Base-by-base conservation (phyloP, 2,797 vertebrate genomes). In the Enteromius unitaeniatus region DNA sequence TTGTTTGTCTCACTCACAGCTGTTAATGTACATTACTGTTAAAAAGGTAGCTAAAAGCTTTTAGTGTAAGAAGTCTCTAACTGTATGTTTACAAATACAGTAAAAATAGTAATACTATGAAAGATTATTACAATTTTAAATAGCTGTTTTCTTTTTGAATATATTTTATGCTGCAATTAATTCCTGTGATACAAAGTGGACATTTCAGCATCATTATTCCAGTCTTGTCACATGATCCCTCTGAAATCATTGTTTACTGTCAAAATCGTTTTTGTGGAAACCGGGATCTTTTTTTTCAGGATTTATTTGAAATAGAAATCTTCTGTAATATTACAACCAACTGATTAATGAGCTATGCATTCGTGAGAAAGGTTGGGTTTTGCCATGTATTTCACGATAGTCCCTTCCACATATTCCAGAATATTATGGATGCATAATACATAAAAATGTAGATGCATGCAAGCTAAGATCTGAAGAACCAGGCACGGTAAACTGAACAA, bases 401-500 rank as follows among this genome's bases (percentile, higher is more conserved):
- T n/a, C n/a, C n/a, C n/a, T n/a, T n/a, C n/a, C n/a, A n/a, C n/a
- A n/a, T n/a, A n/a, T n/a, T n/a, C n/a, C n/a, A n/a, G n/a, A n/a
- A n/a, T n/a, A n/a, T n/a, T n/a, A n/a, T n/a, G n/a, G n/a, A n/a
- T n/a, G n/a, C n/a, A n/a, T n/a, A n/a, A n/a, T n/a, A n/a, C n/a
- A n/a, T n/a, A 51, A 55, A 77, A 82, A 85, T 70, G 86, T 90
- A 89, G 76, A 87, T 78, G 89, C 85, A 86, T 73, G 87, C 89
- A 81, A 89, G 87, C 34, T 75, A 87, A 79, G 67, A 62, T 49
- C 6, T 83, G 74, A 64, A 85, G 88, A 90, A 91, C 37, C 89
- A 94, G 93, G 92, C 93, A 93, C 89, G 11, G 87, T 83, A 85
- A 89, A 90, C 89, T 21, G 89, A 79, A 5, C 14, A 5, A 78